Base-by-base conservation (phyloP, 2,113 vertebrate species). In the Chrysochloris asiatica region DNA sequence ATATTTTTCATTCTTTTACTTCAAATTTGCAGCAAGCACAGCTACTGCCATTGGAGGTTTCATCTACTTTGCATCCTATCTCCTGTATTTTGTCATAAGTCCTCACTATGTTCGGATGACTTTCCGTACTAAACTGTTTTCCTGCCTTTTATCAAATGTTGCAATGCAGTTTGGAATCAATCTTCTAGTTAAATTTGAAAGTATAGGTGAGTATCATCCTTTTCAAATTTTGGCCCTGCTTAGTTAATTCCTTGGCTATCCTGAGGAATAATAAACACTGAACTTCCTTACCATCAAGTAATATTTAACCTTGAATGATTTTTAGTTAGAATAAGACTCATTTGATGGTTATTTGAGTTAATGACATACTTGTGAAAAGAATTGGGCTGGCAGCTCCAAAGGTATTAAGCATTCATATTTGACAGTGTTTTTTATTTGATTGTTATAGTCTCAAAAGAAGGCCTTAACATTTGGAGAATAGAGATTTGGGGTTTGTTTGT, bases 171-270 rank as follows among this genome's bases (percentile, higher is more conserved):
- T 79, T n/a, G 76, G 76, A 21, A 54, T 79, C 52, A 48, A 54
- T 21, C 10, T 79, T 79, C 76, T 79, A 79, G 38, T 79, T 54
- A 26, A 48, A 48, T 52, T 52, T 24, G 76, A 79, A 54, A 24
- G 33, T 54, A 13, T 52, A 79, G 21, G 76, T 79, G 36, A 79
- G 76, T 36, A 79, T 79, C 24, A 56, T 79, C n/a, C 48, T 36
- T 67, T 17, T 67, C 16, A 67, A 36, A 36, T 67, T 67, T n/a
- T 67, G 33, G 98, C 19, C 36, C 33, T 67, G n/a, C 61, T 67
- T 67, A 67, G 63, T 17, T 67, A 67, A 36, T 63, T 63, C 61
- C 12, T 63, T 63, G 61, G 12, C 61, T 30, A 63, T 33, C 13
- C 28, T 63, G 30, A 63, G 61, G 12, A 33, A 10, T 33, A 30